A percentile compares a stretch with the other conserved stretches of the same genome.
Evolutionary conservation across 2,797 vertebrate species (phyloP).

Genomic region (Sus cebifrons): DNA sequence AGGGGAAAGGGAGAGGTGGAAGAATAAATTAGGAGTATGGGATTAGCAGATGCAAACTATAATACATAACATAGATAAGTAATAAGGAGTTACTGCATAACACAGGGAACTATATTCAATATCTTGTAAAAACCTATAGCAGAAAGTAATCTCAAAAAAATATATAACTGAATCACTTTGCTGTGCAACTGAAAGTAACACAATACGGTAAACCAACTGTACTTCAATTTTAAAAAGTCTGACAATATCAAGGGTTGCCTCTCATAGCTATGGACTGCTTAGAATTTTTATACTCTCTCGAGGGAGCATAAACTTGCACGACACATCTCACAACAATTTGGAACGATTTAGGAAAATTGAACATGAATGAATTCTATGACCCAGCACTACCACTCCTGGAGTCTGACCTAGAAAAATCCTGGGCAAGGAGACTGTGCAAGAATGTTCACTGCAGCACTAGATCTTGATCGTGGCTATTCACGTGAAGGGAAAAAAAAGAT

Average conservation of each 20-base stretch:
- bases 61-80: not conserved
- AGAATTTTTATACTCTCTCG: not conserved
- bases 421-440: not conserved
- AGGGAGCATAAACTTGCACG: not conserved
- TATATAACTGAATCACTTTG: not conserved
- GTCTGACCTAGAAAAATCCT: conserved; percentile 15
- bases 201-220: not conserved
- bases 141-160: not conserved
- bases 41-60: not conserved
- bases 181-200: not conserved
- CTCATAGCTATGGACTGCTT: not conserved
- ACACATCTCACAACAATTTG: not conserved
- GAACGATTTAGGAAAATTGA: not conserved
- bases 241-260: not conserved
- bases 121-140: not conserved
- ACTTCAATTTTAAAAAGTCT: not conserved
- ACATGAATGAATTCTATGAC: not conserved
- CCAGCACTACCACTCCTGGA: not conserved
- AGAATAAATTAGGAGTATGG: not conserved
- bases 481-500: not conserved
- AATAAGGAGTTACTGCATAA: not conserved
- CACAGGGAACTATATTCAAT: not conserved
- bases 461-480: not conserved
- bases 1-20: not conserved
- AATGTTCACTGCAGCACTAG: not conserved